Percentiles rank a stretch among this genome's conserved stretches.
Evolutionary conservation across 2,888 invertebrate genomes (phyloP).

Genomic region (Serrognathus titanus): DNA sequence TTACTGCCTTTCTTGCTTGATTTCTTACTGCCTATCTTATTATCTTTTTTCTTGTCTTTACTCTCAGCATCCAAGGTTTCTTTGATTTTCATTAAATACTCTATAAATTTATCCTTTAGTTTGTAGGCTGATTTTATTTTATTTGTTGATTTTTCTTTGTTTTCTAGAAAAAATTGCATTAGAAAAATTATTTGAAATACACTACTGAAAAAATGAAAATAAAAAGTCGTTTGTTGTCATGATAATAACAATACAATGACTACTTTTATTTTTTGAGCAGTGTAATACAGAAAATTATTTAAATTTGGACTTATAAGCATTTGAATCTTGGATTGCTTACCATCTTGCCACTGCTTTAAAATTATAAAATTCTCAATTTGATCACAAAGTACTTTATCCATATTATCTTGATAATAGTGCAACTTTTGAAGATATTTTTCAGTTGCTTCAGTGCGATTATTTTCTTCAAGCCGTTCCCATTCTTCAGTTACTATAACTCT

Average conservation of each 20-base stretch:
- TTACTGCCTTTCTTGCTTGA: slow-evolving; percentile 4
- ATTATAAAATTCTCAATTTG: slow-evolving; percentile 12
- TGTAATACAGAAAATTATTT: too few relatives aligned
- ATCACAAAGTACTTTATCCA: slow-evolving; percentile 14
- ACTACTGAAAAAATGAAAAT: too few relatives aligned
- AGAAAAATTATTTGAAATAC: too few relatives aligned
- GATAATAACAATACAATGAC: too few relatives aligned
- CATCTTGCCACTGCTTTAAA: slow-evolving; percentile 12
- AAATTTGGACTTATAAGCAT: too few relatives aligned
- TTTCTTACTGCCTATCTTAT: neutral
- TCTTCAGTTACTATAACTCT: slow-evolving; percentile 9
- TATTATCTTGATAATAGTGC: slow-evolving; percentile 7
- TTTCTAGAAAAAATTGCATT: neutral
- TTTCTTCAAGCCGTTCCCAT: neutral
- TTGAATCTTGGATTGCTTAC: neutral
- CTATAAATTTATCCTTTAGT: slow-evolving; percentile 8
- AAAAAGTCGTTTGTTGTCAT: too few relatives aligned
- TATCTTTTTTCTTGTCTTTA: neutral
- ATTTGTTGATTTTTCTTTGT: slow-evolving; percentile 8
- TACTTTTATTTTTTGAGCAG: too few relatives aligned
- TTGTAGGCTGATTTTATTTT: slow-evolving; percentile 5
- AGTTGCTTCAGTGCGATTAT: slow-evolving; percentile 7
- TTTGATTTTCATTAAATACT: slow-evolving; percentile 2
- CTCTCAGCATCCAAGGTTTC: neutral
- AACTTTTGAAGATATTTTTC: neutral